Conservation (phyloP, 2,888 invertebrate species). For the Eumerus sabulonum region DNA sequence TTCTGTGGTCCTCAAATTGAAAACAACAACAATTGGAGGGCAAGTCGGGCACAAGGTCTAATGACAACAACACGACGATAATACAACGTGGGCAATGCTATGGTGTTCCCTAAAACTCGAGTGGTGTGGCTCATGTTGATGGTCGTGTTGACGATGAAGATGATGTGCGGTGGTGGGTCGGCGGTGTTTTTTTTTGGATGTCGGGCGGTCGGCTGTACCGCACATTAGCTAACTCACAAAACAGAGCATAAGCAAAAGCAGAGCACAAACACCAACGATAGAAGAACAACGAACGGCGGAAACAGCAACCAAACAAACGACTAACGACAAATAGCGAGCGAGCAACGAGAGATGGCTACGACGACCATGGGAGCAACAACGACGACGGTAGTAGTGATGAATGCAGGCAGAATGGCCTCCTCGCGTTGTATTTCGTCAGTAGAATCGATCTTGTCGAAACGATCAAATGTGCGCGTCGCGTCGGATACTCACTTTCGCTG, state of each 20-base stretch:
- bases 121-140: constrained; percentile 15
- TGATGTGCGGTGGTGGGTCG: background rate
- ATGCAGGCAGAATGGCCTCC: constrained; percentile 63
- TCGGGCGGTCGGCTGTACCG: constrained; percentile 12
- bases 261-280: too few relatives aligned
- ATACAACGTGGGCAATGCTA: background rate
- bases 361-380: background rate
- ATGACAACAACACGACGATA: too few relatives aligned
- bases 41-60: background rate
- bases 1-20: constrained; percentile 14
- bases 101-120: background rate
- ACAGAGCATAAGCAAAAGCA: background rate
- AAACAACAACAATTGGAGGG: constrained; percentile 15
- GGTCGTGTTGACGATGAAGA: background rate
- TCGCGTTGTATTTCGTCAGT: constrained; percentile 71
- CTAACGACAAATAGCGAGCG: background rate
- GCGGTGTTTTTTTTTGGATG: constrained; percentile 8
- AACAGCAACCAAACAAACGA: constrained; percentile 23
- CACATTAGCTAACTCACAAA: background rate
- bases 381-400: constrained; percentile 17
- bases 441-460: constrained; percentile 78
- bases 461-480: constrained; percentile 72
- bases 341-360: background rate
- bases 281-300: constrained; percentile 21
- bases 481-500: constrained; percentile 61